Conservation (phyloP, 2,797 vertebrate species). For the Hoplostethus mediterraneus region DNA sequence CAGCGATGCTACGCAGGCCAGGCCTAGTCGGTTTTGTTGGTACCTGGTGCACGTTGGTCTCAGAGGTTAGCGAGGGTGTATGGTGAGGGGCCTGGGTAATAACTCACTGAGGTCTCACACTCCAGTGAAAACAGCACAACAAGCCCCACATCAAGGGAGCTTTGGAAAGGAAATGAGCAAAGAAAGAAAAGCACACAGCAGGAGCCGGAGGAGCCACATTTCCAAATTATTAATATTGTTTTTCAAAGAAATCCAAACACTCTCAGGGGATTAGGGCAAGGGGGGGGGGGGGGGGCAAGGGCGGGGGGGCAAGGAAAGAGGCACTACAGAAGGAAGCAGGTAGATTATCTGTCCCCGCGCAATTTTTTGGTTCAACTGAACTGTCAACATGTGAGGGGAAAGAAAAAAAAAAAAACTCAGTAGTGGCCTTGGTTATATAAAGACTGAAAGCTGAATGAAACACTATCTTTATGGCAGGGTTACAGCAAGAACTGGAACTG, state of each 20-base stretch:
- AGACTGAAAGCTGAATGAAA: conserved; percentile 79
- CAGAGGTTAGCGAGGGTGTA: conserved; percentile 64
- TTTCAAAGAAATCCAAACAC: conserved; percentile 81
- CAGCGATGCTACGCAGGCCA: conserved; percentile 29
- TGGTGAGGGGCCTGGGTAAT: conserved; percentile 60
- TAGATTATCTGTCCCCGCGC: conserved; percentile 71
- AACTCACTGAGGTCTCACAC: conserved; percentile 74
- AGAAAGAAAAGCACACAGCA: conserved; percentile 76
- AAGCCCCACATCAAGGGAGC: conserved; percentile 79
- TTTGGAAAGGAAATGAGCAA: conserved; percentile 82
- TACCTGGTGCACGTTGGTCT: conserved; percentile 41
- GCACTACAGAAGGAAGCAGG: conserved; percentile 58
- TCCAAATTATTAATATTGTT: conserved; percentile 83
- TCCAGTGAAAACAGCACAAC: conserved; percentile 76
- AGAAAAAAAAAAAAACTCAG: conserved; percentile 37
- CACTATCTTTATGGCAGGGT: conserved; percentile 77
- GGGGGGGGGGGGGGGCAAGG: too few species aligned
- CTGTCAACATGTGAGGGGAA: conserved; percentile 61
- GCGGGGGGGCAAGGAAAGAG: conserved; percentile 34
- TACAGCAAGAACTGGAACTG: conserved; percentile 76
- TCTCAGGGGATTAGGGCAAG: conserved; percentile 63
- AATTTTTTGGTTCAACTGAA: conserved; percentile 67
- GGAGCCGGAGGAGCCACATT: conserved; percentile 76
- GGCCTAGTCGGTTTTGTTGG: conserved; percentile 37
- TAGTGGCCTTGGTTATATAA: conserved; percentile 76